Evolutionary conservation across 2,888 invertebrate species (phyloP), one percentile per base, ranked within the genome.

Genomic region (Helleia helle): DNA sequence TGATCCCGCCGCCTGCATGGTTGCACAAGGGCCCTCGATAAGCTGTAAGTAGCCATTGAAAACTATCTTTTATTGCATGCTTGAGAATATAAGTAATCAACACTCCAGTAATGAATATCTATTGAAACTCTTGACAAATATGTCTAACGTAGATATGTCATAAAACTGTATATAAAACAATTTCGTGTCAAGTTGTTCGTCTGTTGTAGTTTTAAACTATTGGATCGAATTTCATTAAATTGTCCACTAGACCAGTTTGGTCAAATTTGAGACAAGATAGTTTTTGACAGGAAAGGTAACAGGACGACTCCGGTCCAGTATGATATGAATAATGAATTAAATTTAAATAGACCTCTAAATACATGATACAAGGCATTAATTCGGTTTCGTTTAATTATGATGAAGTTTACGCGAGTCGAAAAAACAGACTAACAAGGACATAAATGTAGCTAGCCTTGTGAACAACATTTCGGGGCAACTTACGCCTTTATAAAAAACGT

Each of bases 361-460:
- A 29, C 13, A 29, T 8, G 7, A 4, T 12, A 12, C 28, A 25
- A 25, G 12, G 22, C 14, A 38, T 28, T 30, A 31, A 39, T 24
- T 15, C 15, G 13, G 30, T 30, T 2, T 24, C 24, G n/a, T n/a
- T n/a, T n/a, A 30, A 15, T 31, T 24, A 17, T 15, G 8, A 4
- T 22, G 22, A 31, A 25, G 25, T 25, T 12, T 6, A 17, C 31
- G 11, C 15, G 24, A 25, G 14, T 30, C 14, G 22, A 22, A 30
- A 22, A 18, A 22, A 22, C 22, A 3, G 5, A 22, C 6, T 8
- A 22, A 15, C 29, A 22, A 14, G 29, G 26, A 31, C 22, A 26
- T 63, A 79, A 79, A 70, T 71, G 79, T 79, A 58, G 77, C 47
- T 66, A 74, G 54, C 80, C 81, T 81, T 77, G 79, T 54, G 60